phyloP scores from a whole-genome alignment of 2,888 invertebrate species.

The Actias luna region DNA sequence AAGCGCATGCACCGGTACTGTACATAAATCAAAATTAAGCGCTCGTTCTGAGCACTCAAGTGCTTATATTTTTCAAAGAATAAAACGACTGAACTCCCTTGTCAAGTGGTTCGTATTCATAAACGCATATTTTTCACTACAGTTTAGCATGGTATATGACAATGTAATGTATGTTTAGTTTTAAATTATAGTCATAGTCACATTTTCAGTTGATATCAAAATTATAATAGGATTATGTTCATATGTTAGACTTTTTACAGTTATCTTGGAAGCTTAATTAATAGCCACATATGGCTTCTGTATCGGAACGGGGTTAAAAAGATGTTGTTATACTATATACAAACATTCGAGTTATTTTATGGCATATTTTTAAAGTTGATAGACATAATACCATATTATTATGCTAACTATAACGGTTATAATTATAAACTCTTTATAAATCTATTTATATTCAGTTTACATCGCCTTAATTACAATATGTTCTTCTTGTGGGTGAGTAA shows the following conservation, averaged over 20 bases:
- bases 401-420: too few relatives aligned
- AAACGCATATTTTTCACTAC: not conserved
- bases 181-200: not conserved
- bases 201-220: not conserved
- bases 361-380: too few relatives aligned
- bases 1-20: conserved; percentile 52
- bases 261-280: not conserved
- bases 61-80: conserved; percentile 36
- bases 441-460: too few relatives aligned
- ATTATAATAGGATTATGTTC: not conserved
- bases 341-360: too few relatives aligned
- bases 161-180: not conserved
- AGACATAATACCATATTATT: too few relatives aligned
- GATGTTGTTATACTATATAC: not conserved
- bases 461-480: too few relatives aligned
- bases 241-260: too few relatives aligned
- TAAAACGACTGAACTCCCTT: conserved; percentile 24
- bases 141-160: not conserved
- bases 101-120: not conserved
- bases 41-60: conserved; percentile 32
- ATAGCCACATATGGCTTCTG: not conserved
- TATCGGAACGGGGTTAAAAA: not conserved
- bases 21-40: conserved; percentile 67
- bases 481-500: too few relatives aligned
- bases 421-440: too few relatives aligned